Base-by-base conservation (phyloP, 1,140 invertebrate species). In the Marisa cornuarietis region DNA sequence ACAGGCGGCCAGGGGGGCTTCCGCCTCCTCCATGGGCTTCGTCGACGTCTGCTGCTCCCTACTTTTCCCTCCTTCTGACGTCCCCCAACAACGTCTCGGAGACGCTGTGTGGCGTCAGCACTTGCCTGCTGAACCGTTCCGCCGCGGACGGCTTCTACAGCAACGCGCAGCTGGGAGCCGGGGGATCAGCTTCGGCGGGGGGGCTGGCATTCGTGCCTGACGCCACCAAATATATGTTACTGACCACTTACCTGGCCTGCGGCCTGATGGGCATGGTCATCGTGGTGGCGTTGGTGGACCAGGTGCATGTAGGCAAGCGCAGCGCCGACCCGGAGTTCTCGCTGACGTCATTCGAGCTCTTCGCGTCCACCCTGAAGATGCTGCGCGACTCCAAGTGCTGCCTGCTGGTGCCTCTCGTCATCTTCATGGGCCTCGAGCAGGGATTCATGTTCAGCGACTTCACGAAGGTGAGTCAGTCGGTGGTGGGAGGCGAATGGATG, bases 391-490 rank as follows among this genome's bases (percentile, higher is more conserved):
- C 88, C 49, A 86, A 89, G 74, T 88, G 91, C 65, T 83, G 88
- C 42, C 83, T 91, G 24, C 85, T 91, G 16, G 79, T 91, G 54
- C 90, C 91, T 7, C 85, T 92, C 52, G 89, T 91, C 2, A 54
- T 91, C 9, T 92, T 91, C 81, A 85, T 88, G n/a, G 91, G 91
- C 16, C 83, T 92, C 13, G 86, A 91, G 77, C 91, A 92, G 78
- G 91, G 90, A 18, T 92, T 91, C 79, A 88, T 92, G 81, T 90
- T 90, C 79, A 88, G 90, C 13, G 90, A 91, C 83, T 92, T 91
- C 78, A 91, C 91, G 13, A 90, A 91, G 90, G 91, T 92, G 82
- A 78, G 84, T 79, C 10, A 9, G 20, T 13, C 62, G 11, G 18
- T 20, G 31, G 42, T n/a, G 9, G n/a, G n/a, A n/a, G n/a, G n/a